Base-by-base conservation (phyloP, 1,140 invertebrate species). In the Alviniconcha marisindica region DNA sequence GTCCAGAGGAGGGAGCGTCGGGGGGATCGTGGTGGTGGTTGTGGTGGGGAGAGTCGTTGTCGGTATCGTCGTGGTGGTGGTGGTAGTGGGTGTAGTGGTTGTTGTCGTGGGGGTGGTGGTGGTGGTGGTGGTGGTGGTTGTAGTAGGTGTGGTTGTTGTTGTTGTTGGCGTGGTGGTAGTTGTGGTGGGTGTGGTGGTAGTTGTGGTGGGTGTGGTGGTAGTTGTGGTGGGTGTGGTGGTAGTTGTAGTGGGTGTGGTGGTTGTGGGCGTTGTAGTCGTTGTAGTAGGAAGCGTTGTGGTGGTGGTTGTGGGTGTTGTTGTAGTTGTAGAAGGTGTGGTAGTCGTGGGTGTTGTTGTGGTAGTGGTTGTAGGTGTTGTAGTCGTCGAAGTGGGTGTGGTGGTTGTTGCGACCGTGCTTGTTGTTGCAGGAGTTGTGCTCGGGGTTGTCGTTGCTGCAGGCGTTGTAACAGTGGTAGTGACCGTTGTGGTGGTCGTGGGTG, bases 111-210 rank as follows among this genome's bases (percentile, higher is more conserved):
- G 33, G 7, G 40, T n/a, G 44, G 44, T 24, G 12, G 44, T 2
- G 44, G 38, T 4, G n/a, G 40, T 44, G 33, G 74, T 24, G 21
- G 74, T 42, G n/a, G 42, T 51, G 15, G 76, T 51, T 33, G 44
- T 36, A 12, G 44, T 51, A 0, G 44, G 15, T 31, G 77, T 60
- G 12, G 33, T 63, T n/a, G 77, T 79, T 77, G 44, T 77, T 31
- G 44, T 77, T 33, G 51, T 14, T 36, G 48, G n/a, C 28, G 33
- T 38, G 15, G 77, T 79, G 28, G 77, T 38, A 28, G 31, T 33
- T 77, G 76, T 31, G n/a, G 76, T 28, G 54, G 44, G 0, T 63
- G 77, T 40, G 24, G 77, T n/a, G 7, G 77, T 60, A 21, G 51
- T 63, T 38, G 56, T 66, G 1, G 77, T 74, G 10, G 71, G 28